Evolutionary conservation across 2,888 invertebrate genomes (phyloP).

Genomic region (Gnatocerus cornutus): DNA sequence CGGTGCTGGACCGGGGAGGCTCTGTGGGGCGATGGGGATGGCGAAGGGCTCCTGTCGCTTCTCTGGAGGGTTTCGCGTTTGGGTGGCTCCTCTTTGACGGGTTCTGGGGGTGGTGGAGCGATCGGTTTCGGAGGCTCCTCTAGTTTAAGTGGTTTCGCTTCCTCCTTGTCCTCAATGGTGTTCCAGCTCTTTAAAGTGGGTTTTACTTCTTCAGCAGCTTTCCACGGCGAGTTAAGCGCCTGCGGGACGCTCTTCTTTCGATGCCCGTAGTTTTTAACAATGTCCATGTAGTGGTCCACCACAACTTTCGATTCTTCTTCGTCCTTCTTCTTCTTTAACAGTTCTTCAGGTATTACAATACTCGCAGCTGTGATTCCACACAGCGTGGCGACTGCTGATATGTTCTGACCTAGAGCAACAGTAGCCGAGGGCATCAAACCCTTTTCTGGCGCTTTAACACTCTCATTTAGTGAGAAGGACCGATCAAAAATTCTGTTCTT

Average conservation of each 20-base stretch:
- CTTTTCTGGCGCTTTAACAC: constrained; percentile 3
- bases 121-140: background rate
- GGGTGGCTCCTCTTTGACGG: constrained; percentile 24
- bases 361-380: constrained; percentile 66
- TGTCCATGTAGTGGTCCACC: constrained; percentile 86
- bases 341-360: constrained; percentile 64
- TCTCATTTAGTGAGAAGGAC: constrained; percentile 58
- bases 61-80: constrained; percentile 29
- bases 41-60: constrained; percentile 45
- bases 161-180: background rate
- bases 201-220: background rate
- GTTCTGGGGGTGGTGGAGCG: background rate
- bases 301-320: constrained; percentile 81
- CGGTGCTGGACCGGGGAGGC: constrained; percentile 47
- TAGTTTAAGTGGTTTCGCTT: background rate
- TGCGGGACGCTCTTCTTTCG: constrained; percentile 57
- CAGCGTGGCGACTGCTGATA: constrained; percentile 63
- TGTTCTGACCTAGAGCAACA: constrained; percentile 50
- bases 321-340: constrained; percentile 69
- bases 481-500: constrained; percentile 46
- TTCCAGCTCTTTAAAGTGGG: background rate
- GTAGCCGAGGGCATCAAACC: constrained; percentile 1
- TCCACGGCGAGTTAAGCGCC: background rate
- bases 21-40: constrained; percentile 53
- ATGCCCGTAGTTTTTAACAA: constrained; percentile 81